Evolutionary conservation across 2,113 vertebrate species (phyloP).

Genomic region (Aegypius monachus): DNA sequence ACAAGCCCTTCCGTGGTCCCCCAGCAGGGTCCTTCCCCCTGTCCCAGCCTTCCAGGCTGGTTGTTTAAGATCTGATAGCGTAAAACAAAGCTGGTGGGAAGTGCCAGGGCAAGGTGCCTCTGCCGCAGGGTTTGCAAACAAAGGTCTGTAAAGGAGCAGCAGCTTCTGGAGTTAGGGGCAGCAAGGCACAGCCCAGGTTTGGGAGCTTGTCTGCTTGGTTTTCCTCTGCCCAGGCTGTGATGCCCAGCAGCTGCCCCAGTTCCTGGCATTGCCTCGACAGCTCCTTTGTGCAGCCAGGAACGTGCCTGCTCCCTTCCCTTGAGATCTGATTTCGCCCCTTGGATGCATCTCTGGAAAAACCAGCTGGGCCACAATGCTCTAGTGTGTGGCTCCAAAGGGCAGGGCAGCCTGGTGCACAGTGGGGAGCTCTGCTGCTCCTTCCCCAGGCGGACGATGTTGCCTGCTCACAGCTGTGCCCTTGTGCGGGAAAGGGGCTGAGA

Average conservation of each 20-base stretch:
- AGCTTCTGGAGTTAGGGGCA: neutral
- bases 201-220: neutral
- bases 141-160: neutral
- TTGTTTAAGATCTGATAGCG: neutral
- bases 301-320: constrained; percentile 41
- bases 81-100: neutral
- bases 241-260: neutral
- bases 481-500: neutral
- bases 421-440: neutral
- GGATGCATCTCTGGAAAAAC: constrained; percentile 64
- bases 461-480: neutral
- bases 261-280: neutral
- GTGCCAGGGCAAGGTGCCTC: neutral
- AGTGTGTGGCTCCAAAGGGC: neutral
- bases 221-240: accelerated
- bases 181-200: neutral
- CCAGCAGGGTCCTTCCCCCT: neutral
- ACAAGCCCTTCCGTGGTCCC: neutral
- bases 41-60: neutral
- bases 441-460: accelerated
- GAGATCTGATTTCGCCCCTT: constrained; percentile 32
- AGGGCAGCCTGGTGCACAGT: neutral
- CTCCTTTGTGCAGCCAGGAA: neutral
- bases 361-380: constrained; percentile 52
- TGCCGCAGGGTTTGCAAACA: neutral